A percentile compares a stretch with the other conserved stretches of the same genome.
Evolutionary conservation across 1,140 invertebrate genomes (phyloP).

Genomic region (Drosophila jambulina): DNA sequence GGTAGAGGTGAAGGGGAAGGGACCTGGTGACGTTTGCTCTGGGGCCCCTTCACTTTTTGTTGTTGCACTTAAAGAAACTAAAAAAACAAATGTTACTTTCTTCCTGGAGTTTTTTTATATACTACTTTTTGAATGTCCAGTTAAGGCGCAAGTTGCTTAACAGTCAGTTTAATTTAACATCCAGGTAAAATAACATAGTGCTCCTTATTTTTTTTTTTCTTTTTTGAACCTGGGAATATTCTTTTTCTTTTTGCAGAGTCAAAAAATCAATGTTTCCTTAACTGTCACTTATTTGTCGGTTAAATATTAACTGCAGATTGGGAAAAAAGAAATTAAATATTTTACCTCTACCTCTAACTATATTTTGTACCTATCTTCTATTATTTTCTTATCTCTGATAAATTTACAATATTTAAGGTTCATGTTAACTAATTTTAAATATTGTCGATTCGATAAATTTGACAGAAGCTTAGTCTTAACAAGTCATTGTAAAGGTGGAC

Average conservation of each 20-base stretch:
- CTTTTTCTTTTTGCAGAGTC: not conserved
- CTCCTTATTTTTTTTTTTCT: too few species aligned
- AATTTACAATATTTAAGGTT: too few species aligned
- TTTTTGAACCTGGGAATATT: too few species aligned
- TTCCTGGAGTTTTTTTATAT: too few species aligned
- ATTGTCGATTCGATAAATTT: not conserved
- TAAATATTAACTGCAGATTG: not conserved
- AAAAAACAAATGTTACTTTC: not conserved
- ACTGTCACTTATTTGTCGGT: not conserved
- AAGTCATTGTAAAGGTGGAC: not conserved
- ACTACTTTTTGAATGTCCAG: not conserved
- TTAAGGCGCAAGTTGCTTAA: not conserved
- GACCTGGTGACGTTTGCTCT: conserved; percentile 61
- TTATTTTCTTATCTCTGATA: not conserved
- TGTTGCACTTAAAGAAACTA: conserved; percentile 26
- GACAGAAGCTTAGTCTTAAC: not conserved
- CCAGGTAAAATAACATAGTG: not conserved
- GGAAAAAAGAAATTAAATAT: not conserved
- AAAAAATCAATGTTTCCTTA: not conserved
- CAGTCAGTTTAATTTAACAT: not conserved
- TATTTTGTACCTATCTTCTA: too few species aligned
- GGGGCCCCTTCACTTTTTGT: conserved; percentile 77
- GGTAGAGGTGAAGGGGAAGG: conserved; percentile 37
- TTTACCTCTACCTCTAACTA: not conserved
- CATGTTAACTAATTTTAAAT: not conserved